These are phyloP conservation scores for Nemopilema nomurai DNA, from an alignment of 30 jellyfish, hydroid and myxozoan genomes.

Conservation along the genomic window DNA sequence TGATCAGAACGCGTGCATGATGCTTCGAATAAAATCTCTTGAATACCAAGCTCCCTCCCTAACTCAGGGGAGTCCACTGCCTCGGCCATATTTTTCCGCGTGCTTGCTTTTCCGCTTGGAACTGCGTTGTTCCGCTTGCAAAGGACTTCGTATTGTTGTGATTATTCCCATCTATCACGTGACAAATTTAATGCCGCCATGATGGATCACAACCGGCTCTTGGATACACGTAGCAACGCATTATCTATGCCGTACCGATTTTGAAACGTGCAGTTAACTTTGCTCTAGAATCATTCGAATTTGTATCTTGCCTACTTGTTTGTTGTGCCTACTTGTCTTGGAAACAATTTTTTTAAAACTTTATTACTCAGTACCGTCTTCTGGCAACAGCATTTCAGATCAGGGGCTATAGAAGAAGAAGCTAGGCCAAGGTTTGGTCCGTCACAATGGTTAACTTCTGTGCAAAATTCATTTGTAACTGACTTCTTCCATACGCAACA, in stretches of 20 bases:
- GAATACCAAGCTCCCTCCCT: constrained; percentile 44
- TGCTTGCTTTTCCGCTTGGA: too few species aligned
- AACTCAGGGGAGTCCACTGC: neutral
- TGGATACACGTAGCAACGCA: constrained; percentile 25
- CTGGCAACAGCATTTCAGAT: too few species aligned
- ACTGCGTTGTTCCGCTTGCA: too few species aligned
- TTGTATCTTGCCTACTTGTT: neutral
- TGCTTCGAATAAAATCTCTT: constrained; percentile 22
- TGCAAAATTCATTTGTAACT: too few species aligned
- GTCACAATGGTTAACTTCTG: too few species aligned
- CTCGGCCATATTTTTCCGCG: neutral
- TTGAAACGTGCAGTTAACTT: neutral
- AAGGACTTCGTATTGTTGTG: too few species aligned
- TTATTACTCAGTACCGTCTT: too few species aligned
- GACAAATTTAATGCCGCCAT: constrained; percentile 35
- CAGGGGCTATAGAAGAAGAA: too few species aligned
- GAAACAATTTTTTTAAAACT: too few species aligned
- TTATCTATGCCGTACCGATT: neutral
- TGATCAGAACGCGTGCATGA: neutral
- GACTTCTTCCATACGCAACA: too few species aligned
- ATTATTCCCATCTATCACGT: constrained; percentile 31
- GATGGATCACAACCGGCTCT: constrained; percentile 29
- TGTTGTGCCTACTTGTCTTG: too few species aligned
- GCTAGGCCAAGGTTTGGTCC: too few species aligned
- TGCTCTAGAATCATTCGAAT: neutral